phyloP scores from a whole-genome alignment of 2,888 invertebrate genomes.

The Allophyes oxyacanthae region DNA sequence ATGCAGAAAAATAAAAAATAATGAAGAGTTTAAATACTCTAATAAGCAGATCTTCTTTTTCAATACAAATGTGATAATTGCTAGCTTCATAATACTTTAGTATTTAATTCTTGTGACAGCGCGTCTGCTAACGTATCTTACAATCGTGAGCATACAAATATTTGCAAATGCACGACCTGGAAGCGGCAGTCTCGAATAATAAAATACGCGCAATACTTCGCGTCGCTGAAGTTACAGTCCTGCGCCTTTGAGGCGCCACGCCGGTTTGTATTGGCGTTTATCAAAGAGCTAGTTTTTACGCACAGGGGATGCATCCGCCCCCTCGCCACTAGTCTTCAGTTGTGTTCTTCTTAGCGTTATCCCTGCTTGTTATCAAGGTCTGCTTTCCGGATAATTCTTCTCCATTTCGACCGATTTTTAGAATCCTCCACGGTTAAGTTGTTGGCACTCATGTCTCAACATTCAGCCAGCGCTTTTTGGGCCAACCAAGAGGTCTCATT shows the following conservation, averaged over 20 bases:
- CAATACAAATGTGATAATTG: too few relatives aligned
- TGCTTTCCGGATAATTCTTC: too few relatives aligned
- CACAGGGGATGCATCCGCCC: neutral
- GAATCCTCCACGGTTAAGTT: too few relatives aligned
- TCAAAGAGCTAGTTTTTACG: neutral
- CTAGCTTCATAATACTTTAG: neutral
- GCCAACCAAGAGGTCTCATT: too few relatives aligned
- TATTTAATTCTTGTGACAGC: constrained; percentile 16
- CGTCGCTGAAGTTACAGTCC: constrained; percentile 5
- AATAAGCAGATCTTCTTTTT: too few relatives aligned
- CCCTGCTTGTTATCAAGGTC: too few relatives aligned
- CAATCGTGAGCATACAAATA: constrained; percentile 41
- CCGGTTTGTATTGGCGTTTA: neutral
- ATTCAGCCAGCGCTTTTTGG: too few relatives aligned
- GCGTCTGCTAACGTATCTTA: constrained; percentile 15
- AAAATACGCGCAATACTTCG: constrained; percentile 18
- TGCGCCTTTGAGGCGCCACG: constrained; percentile 2
- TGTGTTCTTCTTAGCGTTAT: too few relatives aligned
- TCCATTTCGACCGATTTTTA: too few relatives aligned
- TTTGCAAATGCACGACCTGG: constrained; percentile 36
- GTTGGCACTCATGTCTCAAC: too few relatives aligned
- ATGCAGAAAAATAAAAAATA: too few relatives aligned
- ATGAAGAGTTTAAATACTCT: too few relatives aligned
- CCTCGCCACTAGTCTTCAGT: neutral
- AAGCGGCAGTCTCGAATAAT: constrained; percentile 40